Percentiles rank a stretch among this genome's conserved stretches.
These are phyloP conservation scores for Falco rusticolus DNA, from an alignment of 2,797 vertebrate species.

Conservation along the genomic window DNA sequence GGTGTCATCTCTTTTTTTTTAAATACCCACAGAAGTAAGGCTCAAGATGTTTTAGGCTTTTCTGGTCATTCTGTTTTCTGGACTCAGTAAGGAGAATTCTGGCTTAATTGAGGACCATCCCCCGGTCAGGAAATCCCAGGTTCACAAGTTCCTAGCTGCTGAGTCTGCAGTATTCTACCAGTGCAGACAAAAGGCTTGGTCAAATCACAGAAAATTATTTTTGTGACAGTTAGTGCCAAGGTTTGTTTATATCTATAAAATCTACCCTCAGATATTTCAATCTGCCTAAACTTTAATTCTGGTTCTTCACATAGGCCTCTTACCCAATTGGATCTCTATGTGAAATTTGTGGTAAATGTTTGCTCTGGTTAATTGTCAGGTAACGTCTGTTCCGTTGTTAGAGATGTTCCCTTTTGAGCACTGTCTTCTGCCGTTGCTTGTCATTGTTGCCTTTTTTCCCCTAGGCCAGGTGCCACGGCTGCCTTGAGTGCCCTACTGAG, in stretches of 20 bases:
- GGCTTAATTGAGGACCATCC: not conserved
- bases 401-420: not conserved
- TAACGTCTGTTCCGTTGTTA: not conserved
- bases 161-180: not conserved
- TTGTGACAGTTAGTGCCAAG: not conserved
- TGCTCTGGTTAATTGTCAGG: not conserved
- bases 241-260: not conserved
- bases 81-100: not conserved
- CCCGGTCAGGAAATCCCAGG: not conserved
- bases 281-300: constrained; percentile 7
- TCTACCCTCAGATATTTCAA: not conserved
- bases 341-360: not conserved
- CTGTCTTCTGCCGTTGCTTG: not conserved
- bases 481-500: not conserved
- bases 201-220: not conserved
- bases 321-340: not conserved
- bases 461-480: not conserved
- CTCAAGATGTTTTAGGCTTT: not conserved
- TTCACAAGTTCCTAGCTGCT: not conserved
- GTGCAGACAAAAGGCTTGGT: not conserved
- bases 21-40: not conserved
- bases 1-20: not conserved
- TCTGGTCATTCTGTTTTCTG: not conserved
- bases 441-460: not conserved
- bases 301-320: not conserved